Evolutionary conservation across 2,888 invertebrate species (phyloP).

Genomic region (Busseola fusca): DNA sequence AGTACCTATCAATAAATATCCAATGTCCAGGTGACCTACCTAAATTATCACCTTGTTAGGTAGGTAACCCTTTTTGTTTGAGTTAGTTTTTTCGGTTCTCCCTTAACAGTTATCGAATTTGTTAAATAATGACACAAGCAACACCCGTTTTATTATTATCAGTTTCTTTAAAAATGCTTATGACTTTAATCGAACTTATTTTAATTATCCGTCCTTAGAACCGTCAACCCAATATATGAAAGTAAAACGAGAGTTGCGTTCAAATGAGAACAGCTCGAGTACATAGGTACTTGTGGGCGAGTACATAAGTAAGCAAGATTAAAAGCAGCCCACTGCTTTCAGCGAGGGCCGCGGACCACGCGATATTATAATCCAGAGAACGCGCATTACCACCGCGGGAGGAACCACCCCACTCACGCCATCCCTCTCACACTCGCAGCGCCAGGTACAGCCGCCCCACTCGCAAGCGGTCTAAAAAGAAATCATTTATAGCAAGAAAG

Average conservation of each 20-base stretch:
- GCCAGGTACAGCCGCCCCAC: slow-evolving; percentile 54
- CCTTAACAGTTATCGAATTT: neutral
- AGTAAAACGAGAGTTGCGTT: slow-evolving; percentile 42
- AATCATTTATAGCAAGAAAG: slow-evolving; percentile 82
- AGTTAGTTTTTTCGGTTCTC: neutral
- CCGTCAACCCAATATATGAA: slow-evolving; percentile 28
- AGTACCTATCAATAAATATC: neutral
- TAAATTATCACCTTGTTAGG: neutral
- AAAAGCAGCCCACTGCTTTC: slow-evolving; percentile 77
- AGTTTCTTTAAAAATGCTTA: neutral
- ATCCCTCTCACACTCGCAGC: slow-evolving; percentile 59
- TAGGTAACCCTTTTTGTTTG: too few species aligned
- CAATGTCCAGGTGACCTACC: too few species aligned
- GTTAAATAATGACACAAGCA: neutral
- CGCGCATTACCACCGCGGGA: slow-evolving; percentile 66
- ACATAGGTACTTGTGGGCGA: slow-evolving; percentile 44
- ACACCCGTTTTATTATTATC: neutral
- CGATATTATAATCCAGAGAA: slow-evolving; percentile 71
- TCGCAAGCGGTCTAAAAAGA: slow-evolving; percentile 75
- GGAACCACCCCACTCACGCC: slow-evolving; percentile 72
- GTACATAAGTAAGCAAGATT: slow-evolving; percentile 81
- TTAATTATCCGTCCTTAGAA: neutral
- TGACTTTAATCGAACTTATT: neutral
- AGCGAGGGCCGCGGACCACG: slow-evolving; percentile 68
- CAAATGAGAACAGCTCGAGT: slow-evolving; percentile 60